These are phyloP conservation scores for Eulemur rufifrons DNA, from an alignment of 2,113 vertebrate genomes.

Conservation along the genomic window DNA sequence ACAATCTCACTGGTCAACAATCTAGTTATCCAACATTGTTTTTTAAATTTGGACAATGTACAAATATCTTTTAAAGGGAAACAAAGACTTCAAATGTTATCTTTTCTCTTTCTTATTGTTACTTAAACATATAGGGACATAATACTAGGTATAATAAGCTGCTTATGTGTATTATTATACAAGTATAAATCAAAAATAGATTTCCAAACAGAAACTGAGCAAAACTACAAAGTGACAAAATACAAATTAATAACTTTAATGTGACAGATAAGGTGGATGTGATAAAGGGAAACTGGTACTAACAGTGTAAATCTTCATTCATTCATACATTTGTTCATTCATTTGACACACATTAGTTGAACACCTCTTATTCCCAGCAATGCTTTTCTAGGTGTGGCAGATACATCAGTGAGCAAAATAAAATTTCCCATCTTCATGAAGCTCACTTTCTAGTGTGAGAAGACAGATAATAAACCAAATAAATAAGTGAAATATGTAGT, in stretches of 20 bases:
- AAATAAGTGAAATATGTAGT: not conserved
- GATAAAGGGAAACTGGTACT: not conserved
- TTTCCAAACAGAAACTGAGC: slow-evolving; percentile 35
- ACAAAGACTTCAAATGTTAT: not conserved
- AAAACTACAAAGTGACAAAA: slow-evolving; percentile 22
- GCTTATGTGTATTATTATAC: not conserved
- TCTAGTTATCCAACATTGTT: not conserved
- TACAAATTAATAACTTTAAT: not conserved
- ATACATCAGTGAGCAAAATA: not conserved
- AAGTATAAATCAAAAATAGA: slow-evolving; percentile 36
- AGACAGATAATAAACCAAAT: not conserved
- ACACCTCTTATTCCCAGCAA: not conserved
- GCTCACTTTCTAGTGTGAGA: not conserved
- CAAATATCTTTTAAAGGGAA: not conserved
- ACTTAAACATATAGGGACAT: not conserved
- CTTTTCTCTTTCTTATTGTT: not conserved
- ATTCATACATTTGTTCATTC: not conserved
- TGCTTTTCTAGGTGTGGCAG: not conserved
- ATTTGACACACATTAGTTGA: not conserved
- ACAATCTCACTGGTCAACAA: not conserved
- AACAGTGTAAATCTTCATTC: not conserved
- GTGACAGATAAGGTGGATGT: not conserved
- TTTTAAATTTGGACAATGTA: not conserved
- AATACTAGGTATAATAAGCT: not conserved
- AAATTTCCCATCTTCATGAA: not conserved